Evolutionary conservation across 1,140 invertebrate genomes (phyloP).

Genomic region (Neotoxoptera formosana): DNA sequence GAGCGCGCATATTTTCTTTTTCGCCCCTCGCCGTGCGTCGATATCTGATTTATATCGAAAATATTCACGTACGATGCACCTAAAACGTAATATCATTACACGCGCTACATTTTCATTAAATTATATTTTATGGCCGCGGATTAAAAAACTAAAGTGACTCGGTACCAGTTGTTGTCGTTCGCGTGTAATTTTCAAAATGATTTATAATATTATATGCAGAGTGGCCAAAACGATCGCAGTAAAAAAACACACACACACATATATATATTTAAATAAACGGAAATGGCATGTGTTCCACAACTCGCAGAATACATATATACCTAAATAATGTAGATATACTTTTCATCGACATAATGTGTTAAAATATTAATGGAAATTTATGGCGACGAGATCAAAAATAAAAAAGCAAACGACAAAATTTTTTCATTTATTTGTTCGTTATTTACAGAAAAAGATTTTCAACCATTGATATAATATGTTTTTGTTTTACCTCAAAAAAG

Average conservation of each 20-base stretch:
- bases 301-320: neutral
- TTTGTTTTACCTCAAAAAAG: neutral
- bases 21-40: neutral
- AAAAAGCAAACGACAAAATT: neutral
- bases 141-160: neutral
- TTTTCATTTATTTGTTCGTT: neutral
- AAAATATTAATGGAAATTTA: neutral
- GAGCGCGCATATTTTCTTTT: neutral
- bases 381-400: neutral
- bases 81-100: neutral
- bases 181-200: neutral
- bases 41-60: neutral
- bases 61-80: neutral
- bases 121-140: neutral
- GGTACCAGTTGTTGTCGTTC: conserved; percentile 13
- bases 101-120: neutral
- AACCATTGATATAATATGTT: neutral
- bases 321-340: no score
- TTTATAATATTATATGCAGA: conserved; percentile 11
- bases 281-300: neutral
- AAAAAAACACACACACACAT: neutral
- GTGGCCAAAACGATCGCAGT: neutral
- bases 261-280: neutral
- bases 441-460: neutral
- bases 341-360: neutral